A percentile compares a stretch with the other conserved stretches of the same genome.
These are phyloP conservation scores for Micropoecilia bifurca DNA, from an alignment of 2,797 vertebrate species.

Conservation along the genomic window DNA sequence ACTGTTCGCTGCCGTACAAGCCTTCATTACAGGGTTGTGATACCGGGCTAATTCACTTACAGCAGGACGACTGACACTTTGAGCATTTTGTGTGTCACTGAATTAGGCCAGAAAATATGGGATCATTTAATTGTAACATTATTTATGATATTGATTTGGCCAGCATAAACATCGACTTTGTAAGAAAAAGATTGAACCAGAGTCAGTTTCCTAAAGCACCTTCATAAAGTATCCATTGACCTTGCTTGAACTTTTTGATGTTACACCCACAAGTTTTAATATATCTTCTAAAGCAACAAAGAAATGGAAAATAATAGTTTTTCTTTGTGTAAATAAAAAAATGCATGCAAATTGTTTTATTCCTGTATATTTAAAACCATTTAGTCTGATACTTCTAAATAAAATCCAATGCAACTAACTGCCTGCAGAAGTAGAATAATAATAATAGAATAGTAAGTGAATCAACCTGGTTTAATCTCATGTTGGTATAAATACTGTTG, in stretches of 20 bases:
- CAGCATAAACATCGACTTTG: conserved; percentile 6
- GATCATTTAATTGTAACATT: conserved; percentile 28
- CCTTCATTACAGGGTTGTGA: conserved; percentile 76
- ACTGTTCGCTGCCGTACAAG: conserved; percentile 68
- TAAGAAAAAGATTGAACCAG: conserved; percentile 4
- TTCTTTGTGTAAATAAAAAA: too few species aligned
- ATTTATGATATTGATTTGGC: conserved; percentile 29
- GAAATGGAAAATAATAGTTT: too few species aligned
- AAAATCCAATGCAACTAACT: too few species aligned
- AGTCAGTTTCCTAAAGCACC: neutral
- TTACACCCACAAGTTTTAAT: neutral
- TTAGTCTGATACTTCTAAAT: too few species aligned
- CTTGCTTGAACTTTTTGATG: neutral
- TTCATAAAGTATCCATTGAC: neutral
- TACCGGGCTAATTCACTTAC: conserved; percentile 72
- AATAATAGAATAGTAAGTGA: too few species aligned
- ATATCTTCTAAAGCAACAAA: too few species aligned
- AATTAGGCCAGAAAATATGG: conserved; percentile 44
- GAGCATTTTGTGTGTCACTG: conserved; percentile 51
- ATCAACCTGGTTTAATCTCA: too few species aligned
- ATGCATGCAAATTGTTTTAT: too few species aligned
- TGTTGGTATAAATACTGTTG: too few species aligned
- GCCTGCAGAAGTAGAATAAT: too few species aligned
- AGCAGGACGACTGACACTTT: conserved; percentile 54
- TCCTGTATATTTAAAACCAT: too few species aligned